Evolutionary conservation across 23 tunicate species (phyloP), one percentile per base, ranked within the genome.

Genomic region (Styela clava): DNA sequence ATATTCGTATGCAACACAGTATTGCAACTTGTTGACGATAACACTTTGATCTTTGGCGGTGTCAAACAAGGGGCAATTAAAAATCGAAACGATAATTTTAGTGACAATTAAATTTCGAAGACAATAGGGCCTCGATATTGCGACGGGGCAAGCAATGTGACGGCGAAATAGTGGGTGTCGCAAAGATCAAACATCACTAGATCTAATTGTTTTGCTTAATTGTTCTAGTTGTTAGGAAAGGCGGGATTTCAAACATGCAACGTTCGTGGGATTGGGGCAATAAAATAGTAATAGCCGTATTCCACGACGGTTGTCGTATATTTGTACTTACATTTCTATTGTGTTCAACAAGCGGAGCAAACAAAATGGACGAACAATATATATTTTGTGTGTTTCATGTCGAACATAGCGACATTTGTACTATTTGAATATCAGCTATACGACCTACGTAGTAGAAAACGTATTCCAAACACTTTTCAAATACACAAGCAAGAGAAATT

Each of bases 181-280:
- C 71, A 27, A 29, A 67, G 71, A 67, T 67, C 71, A 67, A 67
- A 67, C 71, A 44, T 44, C 12, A 5, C 7, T 44, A 12, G 56
- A 35, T 71, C 77, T 71, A 71, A 71, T 71, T 71, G 77, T 71
- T 76, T 76, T 25, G 27, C n/a, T 76, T 76, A 76, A 76, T 76
- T 76, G 81, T 76, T 26, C 65, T 21, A 36, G 31, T 76, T 76
- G 81, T 76, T 76, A 56, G 81, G 65, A 76, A 19, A 76, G 52
- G 37, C 81, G 81, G 81, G 31, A 21, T 44, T 33, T 76, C 81
- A 76, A 76, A 76, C 81, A 44, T 20, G 32, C 22, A 44, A 36
- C 18, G 21, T 20, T 44, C 62, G 33, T 44, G 18, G 27, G 16
- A 52, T 52, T 27, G 52, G 52, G 28, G 81, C 65, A 76, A 76